Base-by-base conservation (phyloP, 2,888 invertebrate species). In the Troglohyphantes excavatus region DNA sequence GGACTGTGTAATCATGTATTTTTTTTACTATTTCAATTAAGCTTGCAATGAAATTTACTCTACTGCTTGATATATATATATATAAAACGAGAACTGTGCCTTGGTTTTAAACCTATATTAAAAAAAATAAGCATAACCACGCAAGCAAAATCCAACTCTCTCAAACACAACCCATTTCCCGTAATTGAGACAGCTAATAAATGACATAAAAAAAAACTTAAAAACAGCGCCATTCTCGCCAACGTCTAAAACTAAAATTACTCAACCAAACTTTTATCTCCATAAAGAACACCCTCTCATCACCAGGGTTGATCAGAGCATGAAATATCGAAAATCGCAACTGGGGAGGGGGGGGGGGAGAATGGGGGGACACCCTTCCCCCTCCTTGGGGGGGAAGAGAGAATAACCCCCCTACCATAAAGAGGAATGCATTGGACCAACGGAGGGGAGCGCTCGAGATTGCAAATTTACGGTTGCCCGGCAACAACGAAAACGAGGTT, bases 381-480 rank as follows among this genome's bases (percentile, higher is more conserved):
- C 21, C 26, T 11, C 23, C 27, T 65, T 26, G 53, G 59, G 29
- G 21, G 33, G 9, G 13, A 13, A 27, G 67, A n/a, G 23, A 19
- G 7, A 23, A 33, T n/a, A 46, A 7, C 46, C 46, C 17, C 27
- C 21, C 27, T 21, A 9, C 17, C 21, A 9, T 19, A 21, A 21
- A 29, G 29, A 27, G 27, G 29, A n/a, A 67, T 26, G 33, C 27
- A n/a, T 7, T 21, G 33, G 19, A 33, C n/a, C 27, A 11, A 11
- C 11, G 13, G 17, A 13, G 46, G 26, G 11, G 19, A 26, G 43
- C 11, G 72, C 46, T 27, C 29, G 75, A 63, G 76, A 78, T 63
- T 78, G 76, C 76, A 78, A 39, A 78, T 78, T 78, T 23, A 78
- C 76, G 76, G 76, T 78, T 78, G 76, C 76, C 43, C 63, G 76